Conservation (phyloP, 2,888 invertebrate species). For the Drosophila anomelani region DNA sequence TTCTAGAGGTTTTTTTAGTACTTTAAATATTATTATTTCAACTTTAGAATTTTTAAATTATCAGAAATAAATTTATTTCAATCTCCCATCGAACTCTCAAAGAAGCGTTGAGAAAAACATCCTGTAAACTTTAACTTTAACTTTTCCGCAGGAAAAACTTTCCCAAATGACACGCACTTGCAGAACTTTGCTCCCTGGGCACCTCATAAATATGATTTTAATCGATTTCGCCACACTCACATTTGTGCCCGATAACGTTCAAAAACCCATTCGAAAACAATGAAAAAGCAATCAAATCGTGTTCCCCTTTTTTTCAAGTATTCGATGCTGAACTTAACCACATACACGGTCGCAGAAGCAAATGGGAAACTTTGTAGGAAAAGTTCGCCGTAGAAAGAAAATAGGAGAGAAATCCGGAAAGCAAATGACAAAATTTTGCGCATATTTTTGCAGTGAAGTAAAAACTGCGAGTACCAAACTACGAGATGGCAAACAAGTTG, state of each 20-base stretch:
- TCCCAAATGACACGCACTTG: conserved; percentile 38
- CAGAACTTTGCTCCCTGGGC: conserved; percentile 33
- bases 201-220: conserved; percentile 72
- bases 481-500: conserved; percentile 68
- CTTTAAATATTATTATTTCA: no score
- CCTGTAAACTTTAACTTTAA: conserved; percentile 9
- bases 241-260: conserved; percentile 31
- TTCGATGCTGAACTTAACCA: conserved; percentile 47
- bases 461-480: conserved; percentile 47
- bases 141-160: conserved; percentile 20
- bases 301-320: conserved; percentile 30
- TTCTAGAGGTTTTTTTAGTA: no score
- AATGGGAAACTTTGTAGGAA: conserved; percentile 56
- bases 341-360: conserved; percentile 35
- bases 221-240: conserved; percentile 65
- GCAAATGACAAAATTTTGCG: conserved; percentile 57
- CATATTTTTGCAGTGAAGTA: conserved; percentile 57
- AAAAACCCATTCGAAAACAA: conserved; percentile 70
- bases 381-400: conserved; percentile 52
- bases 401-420: conserved; percentile 22
- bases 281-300: conserved; percentile 75
- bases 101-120: conserved; percentile 14
- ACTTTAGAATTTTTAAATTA: not conserved
- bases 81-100: conserved; percentile 5
- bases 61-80: not conserved